phyloP scores from a whole-genome alignment of 64 coral and sea anemone species.

The Anthopleura sola region DNA sequence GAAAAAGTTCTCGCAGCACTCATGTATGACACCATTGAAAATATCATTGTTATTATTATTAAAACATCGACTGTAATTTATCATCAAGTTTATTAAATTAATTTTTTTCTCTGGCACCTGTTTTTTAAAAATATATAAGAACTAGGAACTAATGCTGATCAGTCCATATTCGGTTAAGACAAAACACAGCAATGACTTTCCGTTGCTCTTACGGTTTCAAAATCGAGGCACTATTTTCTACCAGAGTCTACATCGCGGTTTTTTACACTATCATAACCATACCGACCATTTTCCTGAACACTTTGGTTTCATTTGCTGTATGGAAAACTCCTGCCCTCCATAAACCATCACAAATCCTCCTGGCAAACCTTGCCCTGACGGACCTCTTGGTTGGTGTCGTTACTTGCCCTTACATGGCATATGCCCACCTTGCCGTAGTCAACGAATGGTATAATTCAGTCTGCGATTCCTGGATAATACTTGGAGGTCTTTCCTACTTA shows the following conservation, averaged over 20 bases:
- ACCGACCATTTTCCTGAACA: conserved; percentile 5
- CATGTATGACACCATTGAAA: no score
- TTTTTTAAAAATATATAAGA: no score
- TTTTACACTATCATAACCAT: background rate
- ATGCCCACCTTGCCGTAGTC: background rate
- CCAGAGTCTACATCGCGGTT: background rate
- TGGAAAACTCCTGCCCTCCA: conserved; percentile 6
- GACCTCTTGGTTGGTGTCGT: conserved; percentile 4
- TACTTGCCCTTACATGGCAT: background rate
- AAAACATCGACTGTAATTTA: no score
- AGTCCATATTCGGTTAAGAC: no score
- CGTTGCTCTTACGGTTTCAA: background rate
- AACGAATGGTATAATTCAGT: background rate
- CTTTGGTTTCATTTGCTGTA: background rate
- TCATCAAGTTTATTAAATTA: no score
- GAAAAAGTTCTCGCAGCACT: no score
- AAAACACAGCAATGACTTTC: background rate
- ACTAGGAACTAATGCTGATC: no score
- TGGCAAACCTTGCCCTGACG: conserved; percentile 20
- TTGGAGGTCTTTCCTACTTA: background rate
- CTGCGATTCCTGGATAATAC: background rate
- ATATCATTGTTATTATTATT: no score
- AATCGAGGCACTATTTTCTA: background rate
- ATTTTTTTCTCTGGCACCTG: no score
- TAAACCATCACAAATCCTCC: conserved; percentile 27